Percentiles rank a stretch among this genome's conserved stretches.
Conservation (phyloP, 2,888 invertebrate genomes). For the Chesias legatella region DNA sequence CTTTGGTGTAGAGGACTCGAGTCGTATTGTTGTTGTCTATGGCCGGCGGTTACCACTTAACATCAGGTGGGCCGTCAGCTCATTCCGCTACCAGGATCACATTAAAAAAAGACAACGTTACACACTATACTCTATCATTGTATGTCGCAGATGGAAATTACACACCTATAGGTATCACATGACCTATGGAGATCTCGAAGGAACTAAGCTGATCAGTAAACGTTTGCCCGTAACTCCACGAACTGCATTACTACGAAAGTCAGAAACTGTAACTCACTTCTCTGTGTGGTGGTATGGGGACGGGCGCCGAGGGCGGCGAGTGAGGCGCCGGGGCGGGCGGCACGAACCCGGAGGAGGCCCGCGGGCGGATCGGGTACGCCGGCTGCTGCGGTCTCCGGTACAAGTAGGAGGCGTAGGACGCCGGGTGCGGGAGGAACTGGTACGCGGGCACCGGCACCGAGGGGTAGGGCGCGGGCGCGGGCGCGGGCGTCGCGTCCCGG, state of each 20-base stretch:
- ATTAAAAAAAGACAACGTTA: no score
- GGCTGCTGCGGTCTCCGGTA: conserved; percentile 63
- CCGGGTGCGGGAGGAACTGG: conserved; percentile 69
- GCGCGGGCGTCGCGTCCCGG: conserved; percentile 57
- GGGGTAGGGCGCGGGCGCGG: conserved; percentile 57
- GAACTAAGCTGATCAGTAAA: background rate
- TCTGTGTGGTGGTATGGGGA: conserved; percentile 58
- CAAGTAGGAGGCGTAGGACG: conserved; percentile 64
- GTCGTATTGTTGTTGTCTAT: no score
- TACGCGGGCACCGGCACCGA: conserved; percentile 62
- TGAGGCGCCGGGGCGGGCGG: conserved; percentile 68
- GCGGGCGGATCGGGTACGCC: conserved; percentile 61
- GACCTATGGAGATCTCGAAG: no score
- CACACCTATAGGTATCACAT: no score
- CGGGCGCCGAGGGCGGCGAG: conserved; percentile 60
- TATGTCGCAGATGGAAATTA: no score
- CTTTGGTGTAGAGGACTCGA: no score
- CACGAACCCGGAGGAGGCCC: conserved; percentile 67
- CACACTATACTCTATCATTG: no score
- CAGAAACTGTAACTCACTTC: conserved; percentile 45
- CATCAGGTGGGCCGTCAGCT: no score
- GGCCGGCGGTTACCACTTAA: no score
- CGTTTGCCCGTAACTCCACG: no score
- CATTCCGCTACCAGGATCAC: no score
- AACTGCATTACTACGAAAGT: no score